Base-by-base conservation (phyloP, 2,113 vertebrate species). In the Notarius lentiginosus region DNA sequence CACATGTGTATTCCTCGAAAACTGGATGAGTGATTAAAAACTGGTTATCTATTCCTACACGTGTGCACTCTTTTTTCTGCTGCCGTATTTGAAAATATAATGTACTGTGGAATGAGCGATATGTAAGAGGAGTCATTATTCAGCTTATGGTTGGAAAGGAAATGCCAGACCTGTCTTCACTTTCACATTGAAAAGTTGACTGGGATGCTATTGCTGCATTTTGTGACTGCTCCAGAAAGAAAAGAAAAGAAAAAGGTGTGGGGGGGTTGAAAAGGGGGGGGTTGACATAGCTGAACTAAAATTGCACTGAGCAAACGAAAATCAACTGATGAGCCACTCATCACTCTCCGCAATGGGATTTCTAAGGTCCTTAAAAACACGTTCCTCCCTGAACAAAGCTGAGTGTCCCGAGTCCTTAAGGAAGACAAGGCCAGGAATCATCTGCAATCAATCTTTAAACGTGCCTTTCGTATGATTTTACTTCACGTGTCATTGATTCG, bases 291-390 rank as follows among this genome's bases (percentile, higher is more conserved):
- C n/a, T 79, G 14, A 79, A 79, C 51, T 56, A 79, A 79, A 79
- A 55, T 7, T 79, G 76, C 55, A 56, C 10, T 56, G 14, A 79
- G n/a, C 34, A 17, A 79, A 58, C 2, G 27, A 79, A 79, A 79
- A 79, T 79, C 77, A 79, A 58, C 53, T 79, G 77, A 79, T 58
- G 55, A 79, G 55, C 15, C 77, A 79, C 55, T 79, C 77, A 12
- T 79, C 53, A 18, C 24, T 58, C 53, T 56, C 53, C 58, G 7
- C n/a, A 58, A 56, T 10, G 27, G 41, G 55, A 9, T 20, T 77
- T 12, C 75, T 27, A 24, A 5, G 1, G 79, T 80, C 77, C 55
- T 34, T 34, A 56, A 56, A 79, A 80, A 58, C 53, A 80, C 55
- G 8, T 41, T 60, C 79, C 18, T 34, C 10, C 4, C 11, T 30